phyloP scores from a whole-genome alignment of 2,113 vertebrate species.

The Caranx ignobilis region DNA sequence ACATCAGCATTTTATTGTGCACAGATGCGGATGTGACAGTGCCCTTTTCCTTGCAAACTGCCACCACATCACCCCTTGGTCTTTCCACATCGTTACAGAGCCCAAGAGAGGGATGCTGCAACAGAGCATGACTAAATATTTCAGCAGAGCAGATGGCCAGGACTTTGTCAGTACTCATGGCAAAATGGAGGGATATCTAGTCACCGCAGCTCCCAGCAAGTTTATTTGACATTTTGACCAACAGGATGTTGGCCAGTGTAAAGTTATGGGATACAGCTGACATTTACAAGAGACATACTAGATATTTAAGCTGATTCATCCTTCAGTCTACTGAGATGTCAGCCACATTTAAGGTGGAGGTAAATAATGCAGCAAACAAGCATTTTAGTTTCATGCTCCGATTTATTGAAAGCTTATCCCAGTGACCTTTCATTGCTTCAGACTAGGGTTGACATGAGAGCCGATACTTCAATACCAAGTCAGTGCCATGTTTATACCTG shows the following conservation, averaged over 20 bases:
- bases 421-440: too few species aligned
- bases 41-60: constrained; percentile 43
- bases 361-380: not conserved
- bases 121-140: constrained; percentile 72
- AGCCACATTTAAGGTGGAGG: not conserved
- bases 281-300: not conserved
- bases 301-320: not conserved
- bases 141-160: constrained; percentile 69
- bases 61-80: constrained; percentile 40
- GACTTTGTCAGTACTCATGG: constrained; percentile 52
- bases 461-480: too few species aligned
- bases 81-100: constrained; percentile 49
- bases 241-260: not conserved
- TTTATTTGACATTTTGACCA: constrained; percentile 23
- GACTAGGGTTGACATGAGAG: too few species aligned
- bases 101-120: constrained; percentile 56
- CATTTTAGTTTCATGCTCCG: not conserved
- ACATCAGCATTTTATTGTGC: constrained; percentile 28
- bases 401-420: not conserved
- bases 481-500: too few species aligned
- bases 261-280: not conserved
- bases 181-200: constrained; percentile 38
- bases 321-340: constrained; percentile 3
- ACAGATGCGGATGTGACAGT: constrained; percentile 35
- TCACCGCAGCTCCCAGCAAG: constrained; percentile 11